Conservation (phyloP, 2,113 vertebrate species). For the Amphiprion ocellaris region DNA sequence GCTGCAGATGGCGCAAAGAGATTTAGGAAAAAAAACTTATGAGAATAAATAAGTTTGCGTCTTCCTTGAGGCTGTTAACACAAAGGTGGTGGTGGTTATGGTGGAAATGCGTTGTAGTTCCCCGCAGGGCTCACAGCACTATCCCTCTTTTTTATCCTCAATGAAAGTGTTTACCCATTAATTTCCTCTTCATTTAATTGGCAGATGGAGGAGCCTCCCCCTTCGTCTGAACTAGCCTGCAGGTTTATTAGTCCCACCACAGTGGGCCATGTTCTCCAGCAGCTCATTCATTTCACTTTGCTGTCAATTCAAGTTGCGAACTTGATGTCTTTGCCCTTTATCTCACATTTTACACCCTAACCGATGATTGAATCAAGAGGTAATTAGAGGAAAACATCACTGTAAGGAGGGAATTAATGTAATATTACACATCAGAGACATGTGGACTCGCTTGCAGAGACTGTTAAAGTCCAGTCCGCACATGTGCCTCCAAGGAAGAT, state of each 20-base stretch:
- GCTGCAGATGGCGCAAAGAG: constrained; percentile 8
- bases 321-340: constrained; percentile 67
- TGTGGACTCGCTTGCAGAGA: not conserved
- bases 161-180: constrained; percentile 69
- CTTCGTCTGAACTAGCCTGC: constrained; percentile 41
- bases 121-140: constrained; percentile 37
- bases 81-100: constrained; percentile 17
- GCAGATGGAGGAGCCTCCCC: constrained; percentile 39
- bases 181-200: constrained; percentile 74
- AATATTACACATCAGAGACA: constrained; percentile 5
- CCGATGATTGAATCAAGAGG: constrained; percentile 38
- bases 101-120: not conserved
- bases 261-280: constrained; percentile 44
- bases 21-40: constrained; percentile 29
- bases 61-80: constrained; percentile 46
- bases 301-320: constrained; percentile 60
- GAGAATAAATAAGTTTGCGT: constrained; percentile 52
- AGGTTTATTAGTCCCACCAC: constrained; percentile 71
- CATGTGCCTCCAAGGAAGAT: not conserved
- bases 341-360: constrained; percentile 38
- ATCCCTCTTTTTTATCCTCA: constrained; percentile 59
- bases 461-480: not conserved
- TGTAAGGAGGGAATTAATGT: not conserved
- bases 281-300: constrained; percentile 70
- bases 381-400: constrained; percentile 20